Percentiles rank a stretch among this genome's conserved stretches.
Conservation (phyloP, 2,888 invertebrate genomes). For the Diogma glabrata region DNA sequence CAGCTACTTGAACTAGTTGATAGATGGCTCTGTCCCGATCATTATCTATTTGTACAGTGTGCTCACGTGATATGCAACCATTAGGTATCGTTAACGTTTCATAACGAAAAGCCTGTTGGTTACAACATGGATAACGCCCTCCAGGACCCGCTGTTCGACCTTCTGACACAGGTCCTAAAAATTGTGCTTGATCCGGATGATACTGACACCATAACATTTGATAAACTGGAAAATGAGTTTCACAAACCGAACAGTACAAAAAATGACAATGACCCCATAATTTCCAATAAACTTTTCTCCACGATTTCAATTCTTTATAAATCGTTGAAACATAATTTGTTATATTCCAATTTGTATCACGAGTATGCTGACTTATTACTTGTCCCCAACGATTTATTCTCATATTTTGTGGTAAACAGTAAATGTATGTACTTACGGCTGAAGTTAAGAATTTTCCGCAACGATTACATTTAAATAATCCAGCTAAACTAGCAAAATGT, state of each 20-base stretch:
- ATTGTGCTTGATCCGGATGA: conserved; percentile 68
- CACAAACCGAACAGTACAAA: conserved; percentile 68
- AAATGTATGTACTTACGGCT: conserved; percentile 55
- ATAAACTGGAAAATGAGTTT: conserved; percentile 61
- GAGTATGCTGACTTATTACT: conserved; percentile 55
- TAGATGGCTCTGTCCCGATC: conserved; percentile 56
- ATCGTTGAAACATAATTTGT: conserved; percentile 67
- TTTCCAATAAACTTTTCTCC: conserved; percentile 89
- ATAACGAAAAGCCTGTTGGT: conserved; percentile 59
- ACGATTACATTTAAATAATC: conserved; percentile 58
- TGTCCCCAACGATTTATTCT: conserved; percentile 61
- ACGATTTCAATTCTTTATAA: conserved; percentile 67
- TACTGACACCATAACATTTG: conserved; percentile 71
- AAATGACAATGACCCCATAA: conserved; percentile 88
- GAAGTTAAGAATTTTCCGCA: conserved; percentile 64
- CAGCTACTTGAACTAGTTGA: conserved; percentile 30
- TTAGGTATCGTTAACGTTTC: conserved; percentile 37
- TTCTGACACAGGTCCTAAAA: conserved; percentile 50
- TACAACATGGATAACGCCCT: conserved; percentile 78
- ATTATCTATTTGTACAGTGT: conserved; percentile 50
- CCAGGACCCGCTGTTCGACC: conserved; percentile 52
- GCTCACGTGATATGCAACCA: conserved; percentile 67
- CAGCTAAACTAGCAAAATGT: conserved; percentile 69
- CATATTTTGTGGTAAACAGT: conserved; percentile 61
- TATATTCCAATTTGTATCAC: conserved; percentile 68